Evolutionary conservation across 2,797 vertebrate genomes (phyloP), one percentile per base, ranked within the genome.

Genomic region (Takifugu rubripes): DNA sequence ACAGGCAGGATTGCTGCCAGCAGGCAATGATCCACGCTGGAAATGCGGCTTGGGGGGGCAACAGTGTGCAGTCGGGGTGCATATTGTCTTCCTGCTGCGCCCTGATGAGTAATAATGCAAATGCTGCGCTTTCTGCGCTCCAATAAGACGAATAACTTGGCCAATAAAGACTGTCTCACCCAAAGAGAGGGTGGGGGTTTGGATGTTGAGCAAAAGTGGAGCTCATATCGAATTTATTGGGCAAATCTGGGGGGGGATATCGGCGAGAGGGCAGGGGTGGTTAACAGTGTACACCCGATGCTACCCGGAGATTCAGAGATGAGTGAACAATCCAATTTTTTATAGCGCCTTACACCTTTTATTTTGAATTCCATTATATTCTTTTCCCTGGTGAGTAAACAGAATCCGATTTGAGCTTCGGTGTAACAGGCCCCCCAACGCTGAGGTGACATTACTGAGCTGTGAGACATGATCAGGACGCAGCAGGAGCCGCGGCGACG

Each of bases 341-440:
- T 44, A 44, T 1, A 17, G 14, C 43, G 2, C 16, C 5, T 6
- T 44, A 1, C 3, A 3, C 17, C 15, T 44, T 2, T 40, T 40
- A 3, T 40, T 14, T 40, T 40, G 3, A 11, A 40, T 40, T 40
- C 36, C 14, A 40, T 14, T 14, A 40, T 40, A 10, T 9, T 33
- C 12, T 40, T 40, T 40, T 14, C 3, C 5, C 12, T 21, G 44
- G 3, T 89, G 89, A 90, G 88, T 87, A 86, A 82, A 82, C 86
- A 85, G 78, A 78, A 86, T 89, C 85, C 21, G 83, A 88, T 86
- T 84, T 78, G 78, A 85, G 76, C 77, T 76, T 73, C 76, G 79
- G 73, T 72, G 75, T 67, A 83, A 83, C 74, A 36, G 70, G 68
- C 68, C 77, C 68, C 21, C 85, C 86, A 85, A 89, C 88, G 77